Evolutionary conservation across 1,140 invertebrate species (phyloP).

Genomic region (Ctenoplectra terminalis): DNA sequence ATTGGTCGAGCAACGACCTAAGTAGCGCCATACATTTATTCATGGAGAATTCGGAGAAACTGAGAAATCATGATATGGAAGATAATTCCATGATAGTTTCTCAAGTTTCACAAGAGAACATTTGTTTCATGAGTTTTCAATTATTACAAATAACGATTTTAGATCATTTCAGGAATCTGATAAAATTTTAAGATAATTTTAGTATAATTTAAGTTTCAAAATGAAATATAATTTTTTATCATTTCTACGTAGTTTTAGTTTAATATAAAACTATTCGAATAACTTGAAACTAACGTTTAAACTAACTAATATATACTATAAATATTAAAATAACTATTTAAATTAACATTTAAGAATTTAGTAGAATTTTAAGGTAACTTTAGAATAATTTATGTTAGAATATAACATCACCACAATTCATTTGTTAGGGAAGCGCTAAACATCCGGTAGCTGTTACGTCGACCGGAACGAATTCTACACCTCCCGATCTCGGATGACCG

Average conservation of each 20-base stretch:
- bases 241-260: background rate
- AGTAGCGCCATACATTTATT: background rate
- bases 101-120: too few relatives aligned
- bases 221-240: background rate
- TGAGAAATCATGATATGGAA: background rate
- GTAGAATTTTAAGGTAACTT: too few relatives aligned
- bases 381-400: too few relatives aligned
- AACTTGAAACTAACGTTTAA: constrained; percentile 20
- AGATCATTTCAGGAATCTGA: background rate
- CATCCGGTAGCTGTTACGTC: constrained; percentile 50
- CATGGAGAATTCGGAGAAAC: background rate
- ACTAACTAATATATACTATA: too few relatives aligned
- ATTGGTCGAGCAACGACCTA: background rate
- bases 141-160: background rate
- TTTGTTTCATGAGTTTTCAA: background rate
- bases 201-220: background rate
- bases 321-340: too few relatives aligned
- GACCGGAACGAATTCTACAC: constrained; percentile 44
- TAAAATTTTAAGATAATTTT: background rate
- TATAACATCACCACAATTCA: constrained; percentile 18
- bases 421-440: constrained; percentile 20
- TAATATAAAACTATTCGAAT: background rate
- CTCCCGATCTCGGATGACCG: constrained; percentile 15
- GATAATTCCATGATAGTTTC: background rate
- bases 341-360: too few relatives aligned